These are phyloP conservation scores for Cephalotes varians DNA, from an alignment of 2,888 invertebrate genomes.

Conservation along the genomic window DNA sequence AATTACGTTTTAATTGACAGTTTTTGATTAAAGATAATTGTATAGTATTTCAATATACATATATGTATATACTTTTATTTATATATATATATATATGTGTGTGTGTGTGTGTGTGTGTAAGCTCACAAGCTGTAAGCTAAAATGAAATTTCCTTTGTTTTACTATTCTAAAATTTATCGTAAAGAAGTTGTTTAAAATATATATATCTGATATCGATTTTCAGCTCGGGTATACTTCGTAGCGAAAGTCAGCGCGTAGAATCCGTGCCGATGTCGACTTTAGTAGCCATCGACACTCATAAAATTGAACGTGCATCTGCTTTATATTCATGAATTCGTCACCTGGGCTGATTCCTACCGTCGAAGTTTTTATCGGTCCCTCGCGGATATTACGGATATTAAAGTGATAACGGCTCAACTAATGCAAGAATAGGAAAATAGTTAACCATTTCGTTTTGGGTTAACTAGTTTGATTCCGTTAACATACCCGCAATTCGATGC, in stretches of 20 bases:
- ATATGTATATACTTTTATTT: neutral
- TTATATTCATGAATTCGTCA: conserved; percentile 81
- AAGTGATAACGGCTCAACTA: conserved; percentile 74
- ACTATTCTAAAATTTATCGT: neutral
- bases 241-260: conserved; percentile 59
- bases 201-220: neutral
- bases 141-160: neutral
- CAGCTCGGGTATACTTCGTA: conserved; percentile 58
- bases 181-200: neutral
- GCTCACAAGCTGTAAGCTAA: neutral
- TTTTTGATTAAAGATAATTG: neutral
- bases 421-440: conserved; percentile 69
- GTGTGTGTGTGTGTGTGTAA: neutral
- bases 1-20: neutral
- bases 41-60: neutral
- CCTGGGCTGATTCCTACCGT: conserved; percentile 67
- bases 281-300: conserved; percentile 62
- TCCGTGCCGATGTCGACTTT: conserved; percentile 33
- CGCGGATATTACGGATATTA: conserved; percentile 66
- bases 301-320: conserved; percentile 75
- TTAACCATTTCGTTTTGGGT: conserved; percentile 52
- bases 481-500: conserved; percentile 60
- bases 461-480: conserved; percentile 24
- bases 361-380: conserved; percentile 60
- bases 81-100: neutral